phyloP scores from a whole-genome alignment of 2,888 invertebrate genomes.

The Tenthredo distinguenda region DNA sequence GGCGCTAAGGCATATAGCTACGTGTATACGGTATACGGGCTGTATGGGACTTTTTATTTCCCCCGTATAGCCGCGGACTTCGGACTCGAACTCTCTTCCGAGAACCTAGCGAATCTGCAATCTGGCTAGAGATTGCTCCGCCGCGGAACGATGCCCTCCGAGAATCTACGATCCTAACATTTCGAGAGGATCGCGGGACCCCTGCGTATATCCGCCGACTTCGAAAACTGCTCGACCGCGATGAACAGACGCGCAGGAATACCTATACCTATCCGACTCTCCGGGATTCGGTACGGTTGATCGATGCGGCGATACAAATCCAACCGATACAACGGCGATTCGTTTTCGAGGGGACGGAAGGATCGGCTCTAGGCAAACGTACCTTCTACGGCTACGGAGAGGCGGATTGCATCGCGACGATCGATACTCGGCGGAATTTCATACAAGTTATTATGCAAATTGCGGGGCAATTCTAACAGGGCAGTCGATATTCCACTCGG shows the following conservation, averaged over 20 bases:
- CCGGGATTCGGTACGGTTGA: background rate
- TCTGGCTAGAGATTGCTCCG: constrained; percentile 23
- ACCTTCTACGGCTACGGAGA: background rate
- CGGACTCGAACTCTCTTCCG: constrained; percentile 20
- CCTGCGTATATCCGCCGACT: background rate
- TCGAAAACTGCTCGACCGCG: background rate
- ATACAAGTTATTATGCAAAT: constrained; percentile 35
- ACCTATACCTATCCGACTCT: background rate
- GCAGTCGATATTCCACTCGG: background rate
- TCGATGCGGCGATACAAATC: constrained; percentile 9
- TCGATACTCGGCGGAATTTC: background rate
- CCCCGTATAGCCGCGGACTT: constrained; percentile 1
- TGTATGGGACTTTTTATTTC: constrained; percentile 21
- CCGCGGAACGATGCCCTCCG: background rate
- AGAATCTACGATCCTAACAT: constrained; percentile 23
- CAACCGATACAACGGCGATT: background rate
- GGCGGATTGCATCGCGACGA: background rate
- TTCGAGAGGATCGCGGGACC: background rate
- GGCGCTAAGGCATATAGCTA: constrained; percentile 27
- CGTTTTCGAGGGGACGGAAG: background rate
- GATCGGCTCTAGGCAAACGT: background rate
- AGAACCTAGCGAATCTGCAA: constrained; percentile 38
- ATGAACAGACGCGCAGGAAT: background rate
- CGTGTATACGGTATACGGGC: background rate
- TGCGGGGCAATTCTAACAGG: background rate